phyloP scores from a whole-genome alignment of 1,140 invertebrate species.

The Bombyx mandarina region DNA sequence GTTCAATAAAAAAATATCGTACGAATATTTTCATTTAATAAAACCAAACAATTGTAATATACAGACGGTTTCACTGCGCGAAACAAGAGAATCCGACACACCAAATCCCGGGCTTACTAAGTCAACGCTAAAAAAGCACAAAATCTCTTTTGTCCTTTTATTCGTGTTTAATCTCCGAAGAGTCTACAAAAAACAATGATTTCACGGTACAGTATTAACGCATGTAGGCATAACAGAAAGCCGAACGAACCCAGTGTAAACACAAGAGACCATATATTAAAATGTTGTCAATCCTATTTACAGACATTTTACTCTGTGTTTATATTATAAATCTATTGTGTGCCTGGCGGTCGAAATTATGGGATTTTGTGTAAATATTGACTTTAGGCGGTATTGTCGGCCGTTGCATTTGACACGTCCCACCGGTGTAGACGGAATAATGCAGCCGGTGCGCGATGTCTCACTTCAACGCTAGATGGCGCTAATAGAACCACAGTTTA shows the following conservation, averaged over 20 bases:
- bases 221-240: conserved; percentile 62
- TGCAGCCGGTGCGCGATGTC: conserved; percentile 1
- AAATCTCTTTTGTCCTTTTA: conserved; percentile 52
- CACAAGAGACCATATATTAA: conserved; percentile 60
- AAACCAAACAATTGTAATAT: too few species aligned
- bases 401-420: conserved; percentile 61
- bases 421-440: conserved; percentile 28
- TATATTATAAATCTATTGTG: conserved; percentile 70
- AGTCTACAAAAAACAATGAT: conserved; percentile 65
- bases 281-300: conserved; percentile 69
- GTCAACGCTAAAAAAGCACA: conserved; percentile 45
- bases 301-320: conserved; percentile 66
- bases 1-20: too few species aligned
- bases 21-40: too few species aligned
- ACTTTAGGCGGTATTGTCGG: conserved; percentile 43
- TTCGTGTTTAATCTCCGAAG: conserved; percentile 62
- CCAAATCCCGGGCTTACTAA: conserved; percentile 48
- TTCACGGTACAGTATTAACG: conserved; percentile 67
- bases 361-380: conserved; percentile 66
- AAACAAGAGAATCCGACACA: conserved; percentile 23
- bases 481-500: conserved; percentile 11
- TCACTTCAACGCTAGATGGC: conserved; percentile 27
- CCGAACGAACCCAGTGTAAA: conserved; percentile 50
- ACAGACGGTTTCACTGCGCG: conserved; percentile 11
- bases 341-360: conserved; percentile 65